These are phyloP conservation scores for Acyrthosiphon pisum DNA, from an alignment of 1,140 invertebrate species.

Conservation along the genomic window DNA sequence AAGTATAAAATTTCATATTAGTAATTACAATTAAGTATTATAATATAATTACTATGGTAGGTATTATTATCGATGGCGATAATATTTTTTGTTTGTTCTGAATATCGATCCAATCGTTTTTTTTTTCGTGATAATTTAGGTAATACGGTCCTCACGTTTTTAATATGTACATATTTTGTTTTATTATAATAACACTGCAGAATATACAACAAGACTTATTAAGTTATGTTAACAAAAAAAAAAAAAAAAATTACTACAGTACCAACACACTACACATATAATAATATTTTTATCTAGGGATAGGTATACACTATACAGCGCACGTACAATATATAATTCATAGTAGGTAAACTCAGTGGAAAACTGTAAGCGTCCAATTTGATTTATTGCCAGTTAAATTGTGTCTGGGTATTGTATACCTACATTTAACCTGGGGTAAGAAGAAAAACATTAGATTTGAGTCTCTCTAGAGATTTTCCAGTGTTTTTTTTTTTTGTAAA, in stretches of 20 bases:
- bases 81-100: background rate
- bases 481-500: background rate
- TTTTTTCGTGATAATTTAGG: background rate
- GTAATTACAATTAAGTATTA: background rate
- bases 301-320: background rate
- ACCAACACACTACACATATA: too few relatives aligned
- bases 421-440: background rate
- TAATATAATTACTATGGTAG: background rate
- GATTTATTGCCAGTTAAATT: conserved; percentile 45
- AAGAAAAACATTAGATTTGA: conserved; percentile 27
- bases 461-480: conserved; percentile 11
- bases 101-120: background rate
- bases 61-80: background rate
- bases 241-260: background rate
- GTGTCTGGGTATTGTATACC: conserved; percentile 19
- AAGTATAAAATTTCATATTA: too few relatives aligned
- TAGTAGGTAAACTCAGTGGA: conserved; percentile 31
- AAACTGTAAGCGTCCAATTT: conserved; percentile 40
- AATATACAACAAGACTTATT: background rate
- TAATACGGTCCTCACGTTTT: background rate
- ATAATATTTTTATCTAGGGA: background rate
- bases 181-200: background rate
- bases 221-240: background rate
- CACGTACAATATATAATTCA: conserved; percentile 35
- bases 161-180: background rate